A percentile compares a stretch with the other conserved stretches of the same genome.
Evolutionary conservation across 1,140 invertebrate species (phyloP).

Genomic region (Oncopeltus fasciatus): DNA sequence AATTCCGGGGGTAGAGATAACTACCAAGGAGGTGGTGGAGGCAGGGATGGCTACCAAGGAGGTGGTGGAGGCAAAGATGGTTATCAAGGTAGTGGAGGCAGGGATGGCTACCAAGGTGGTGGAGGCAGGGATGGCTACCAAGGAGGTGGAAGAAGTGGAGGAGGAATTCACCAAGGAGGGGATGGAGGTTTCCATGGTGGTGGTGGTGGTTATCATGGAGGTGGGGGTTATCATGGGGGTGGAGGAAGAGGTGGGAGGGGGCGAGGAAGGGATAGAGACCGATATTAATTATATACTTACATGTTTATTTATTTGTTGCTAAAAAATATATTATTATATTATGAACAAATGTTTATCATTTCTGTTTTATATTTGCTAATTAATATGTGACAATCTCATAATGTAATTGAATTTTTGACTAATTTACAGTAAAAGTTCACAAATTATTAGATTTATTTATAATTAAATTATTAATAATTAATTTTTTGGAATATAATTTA

Average conservation of each 20-base stretch:
- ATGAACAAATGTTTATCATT: no score
- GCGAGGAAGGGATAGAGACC: constrained; percentile 5
- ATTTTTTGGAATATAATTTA: no score
- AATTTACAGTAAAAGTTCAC: no score
- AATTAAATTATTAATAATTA: no score
- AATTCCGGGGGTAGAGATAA: constrained; percentile 17
- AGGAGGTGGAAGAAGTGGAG: constrained; percentile 15
- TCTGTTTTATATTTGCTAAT: no score
- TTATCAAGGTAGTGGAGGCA: not conserved
- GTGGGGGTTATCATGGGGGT: constrained; percentile 15
- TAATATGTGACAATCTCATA: no score
- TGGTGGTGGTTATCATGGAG: constrained; percentile 2
- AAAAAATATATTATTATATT: no score
- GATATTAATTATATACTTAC: no score
- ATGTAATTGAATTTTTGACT: no score
- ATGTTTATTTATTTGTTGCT: no score
- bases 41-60: constrained; percentile 4
- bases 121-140: constrained; percentile 16
- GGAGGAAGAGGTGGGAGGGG: constrained; percentile 11
- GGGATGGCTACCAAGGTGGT: not conserved
- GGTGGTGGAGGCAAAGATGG: constrained; percentile 13
- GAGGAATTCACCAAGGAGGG: constrained; percentile 12
- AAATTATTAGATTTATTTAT: no score
- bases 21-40: constrained; percentile 14
- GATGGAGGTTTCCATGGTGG: constrained; percentile 5